Evolutionary conservation across 92 coral and sea anemone genomes (phyloP).

Genomic region (Parazoanthus darwini): DNA sequence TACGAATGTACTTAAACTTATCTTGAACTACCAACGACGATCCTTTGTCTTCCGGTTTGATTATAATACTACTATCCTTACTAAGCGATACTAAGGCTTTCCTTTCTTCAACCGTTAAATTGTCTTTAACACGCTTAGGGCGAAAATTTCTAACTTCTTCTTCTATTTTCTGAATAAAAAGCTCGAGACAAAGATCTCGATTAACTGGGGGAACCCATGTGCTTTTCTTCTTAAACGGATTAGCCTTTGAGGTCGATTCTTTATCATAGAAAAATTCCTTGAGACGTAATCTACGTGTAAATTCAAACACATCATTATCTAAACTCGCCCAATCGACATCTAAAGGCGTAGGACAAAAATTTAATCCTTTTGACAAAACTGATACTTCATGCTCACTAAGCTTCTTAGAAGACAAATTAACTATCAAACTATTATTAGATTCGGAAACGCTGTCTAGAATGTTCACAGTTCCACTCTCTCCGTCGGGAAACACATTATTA

Average conservation of each 20-base stretch:
- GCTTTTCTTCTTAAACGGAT: too few species aligned
- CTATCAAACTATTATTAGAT: too few species aligned
- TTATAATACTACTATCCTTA: too few species aligned
- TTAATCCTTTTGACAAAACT: slow-evolving; percentile 16
- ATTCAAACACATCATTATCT: neutral
- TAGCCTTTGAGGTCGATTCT: too few species aligned
- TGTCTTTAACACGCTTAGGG: neutral
- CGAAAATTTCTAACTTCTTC: slow-evolving; percentile 10
- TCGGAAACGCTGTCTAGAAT: too few species aligned
- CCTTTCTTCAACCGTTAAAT: neutral
- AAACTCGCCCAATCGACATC: slow-evolving; percentile 14
- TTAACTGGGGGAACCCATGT: neutral
- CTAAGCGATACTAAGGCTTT: neutral
- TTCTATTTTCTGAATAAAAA: neutral
- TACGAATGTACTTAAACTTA: too few species aligned
- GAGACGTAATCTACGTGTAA: neutral
- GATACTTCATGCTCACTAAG: neutral
- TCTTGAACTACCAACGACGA: too few species aligned
- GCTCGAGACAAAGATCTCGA: neutral
- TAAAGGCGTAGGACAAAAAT: slow-evolving; percentile 7
- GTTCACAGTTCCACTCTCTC: too few species aligned
- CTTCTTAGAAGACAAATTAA: too few species aligned
- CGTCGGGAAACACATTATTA: too few species aligned
- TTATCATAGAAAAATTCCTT: neutral
- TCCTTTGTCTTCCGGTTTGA: too few species aligned